A percentile compares a stretch with the other conserved stretches of the same genome.
Conservation (phyloP, 2,888 invertebrate genomes). For the Pseudanteris insignis region DNA sequence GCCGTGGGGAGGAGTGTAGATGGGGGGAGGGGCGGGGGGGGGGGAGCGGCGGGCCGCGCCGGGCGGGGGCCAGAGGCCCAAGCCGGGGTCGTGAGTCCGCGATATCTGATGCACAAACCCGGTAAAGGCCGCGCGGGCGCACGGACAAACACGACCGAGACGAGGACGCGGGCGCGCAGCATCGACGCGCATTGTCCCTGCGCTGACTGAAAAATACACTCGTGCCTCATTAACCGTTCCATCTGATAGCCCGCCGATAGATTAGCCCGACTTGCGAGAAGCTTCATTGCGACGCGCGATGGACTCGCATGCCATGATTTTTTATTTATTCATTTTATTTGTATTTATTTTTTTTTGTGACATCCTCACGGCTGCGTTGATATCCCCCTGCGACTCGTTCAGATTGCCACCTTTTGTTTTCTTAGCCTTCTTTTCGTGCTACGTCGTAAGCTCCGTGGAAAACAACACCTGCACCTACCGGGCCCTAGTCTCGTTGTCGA, state of each 20-base stretch:
- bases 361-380: background rate
- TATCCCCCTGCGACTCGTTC: background rate
- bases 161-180: conserved; percentile 54
- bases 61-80: conserved; percentile 47
- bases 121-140: conserved; percentile 58
- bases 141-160: conserved; percentile 49
- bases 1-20: no score
- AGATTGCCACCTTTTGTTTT: no score
- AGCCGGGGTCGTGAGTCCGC: conserved; percentile 56
- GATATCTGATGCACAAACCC: conserved; percentile 66
- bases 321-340: conserved; percentile 9
- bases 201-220: conserved; percentile 65
- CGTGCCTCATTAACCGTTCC: conserved; percentile 65
- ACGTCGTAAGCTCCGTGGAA: conserved; percentile 39
- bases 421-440: conserved; percentile 30
- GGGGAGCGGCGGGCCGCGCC: conserved; percentile 23
- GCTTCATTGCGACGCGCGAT: conserved; percentile 12
- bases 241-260: conserved; percentile 52
- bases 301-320: conserved; percentile 7
- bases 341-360: conserved; percentile 9
- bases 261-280: conserved; percentile 23
- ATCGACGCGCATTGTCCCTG: conserved; percentile 60
- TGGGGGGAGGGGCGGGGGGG: no score
- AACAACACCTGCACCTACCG: conserved; percentile 49
- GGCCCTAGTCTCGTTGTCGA: no score